Evolutionary conservation across 2,888 invertebrate genomes (phyloP).

Genomic region (Lagria hirta): DNA sequence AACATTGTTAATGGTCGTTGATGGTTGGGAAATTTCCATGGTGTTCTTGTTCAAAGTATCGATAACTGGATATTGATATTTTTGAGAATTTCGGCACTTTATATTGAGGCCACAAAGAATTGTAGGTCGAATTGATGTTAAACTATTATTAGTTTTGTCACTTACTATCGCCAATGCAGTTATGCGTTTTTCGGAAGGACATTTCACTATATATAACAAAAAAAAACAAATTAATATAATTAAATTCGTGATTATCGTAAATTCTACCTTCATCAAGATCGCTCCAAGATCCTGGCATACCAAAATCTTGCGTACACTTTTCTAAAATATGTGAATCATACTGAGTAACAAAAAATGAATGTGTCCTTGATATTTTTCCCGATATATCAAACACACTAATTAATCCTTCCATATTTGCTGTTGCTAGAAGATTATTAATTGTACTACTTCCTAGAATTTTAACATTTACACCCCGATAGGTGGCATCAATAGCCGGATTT

Average conservation of each 20-base stretch:
- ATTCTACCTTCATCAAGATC: conserved; percentile 48
- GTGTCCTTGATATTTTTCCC: conserved; percentile 71
- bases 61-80: conserved; percentile 52
- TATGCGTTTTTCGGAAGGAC: conserved; percentile 48
- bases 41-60: conserved; percentile 69
- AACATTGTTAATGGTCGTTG: conserved; percentile 33
- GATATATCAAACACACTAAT: conserved; percentile 84
- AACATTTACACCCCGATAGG: conserved; percentile 43
- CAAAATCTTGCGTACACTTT: conserved; percentile 52
- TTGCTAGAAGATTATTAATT: conserved; percentile 57
- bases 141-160: conserved; percentile 28
- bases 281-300: conserved; percentile 44
- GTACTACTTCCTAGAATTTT: conserved; percentile 47
- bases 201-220: too few relatives aligned
- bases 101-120: conserved; percentile 58
- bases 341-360: conserved; percentile 59
- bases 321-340: conserved; percentile 53
- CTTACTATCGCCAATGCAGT: conserved; percentile 56
- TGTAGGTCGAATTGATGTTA: conserved; percentile 49
- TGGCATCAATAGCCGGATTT: conserved; percentile 64
- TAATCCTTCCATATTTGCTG: conserved; percentile 62
- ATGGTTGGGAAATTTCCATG: conserved; percentile 45
- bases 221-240: background rate
- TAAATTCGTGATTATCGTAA: too few relatives aligned
- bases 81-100: conserved; percentile 23